Base-by-base conservation (phyloP, 1,140 invertebrate species). In the Bombus balteatus region DNA sequence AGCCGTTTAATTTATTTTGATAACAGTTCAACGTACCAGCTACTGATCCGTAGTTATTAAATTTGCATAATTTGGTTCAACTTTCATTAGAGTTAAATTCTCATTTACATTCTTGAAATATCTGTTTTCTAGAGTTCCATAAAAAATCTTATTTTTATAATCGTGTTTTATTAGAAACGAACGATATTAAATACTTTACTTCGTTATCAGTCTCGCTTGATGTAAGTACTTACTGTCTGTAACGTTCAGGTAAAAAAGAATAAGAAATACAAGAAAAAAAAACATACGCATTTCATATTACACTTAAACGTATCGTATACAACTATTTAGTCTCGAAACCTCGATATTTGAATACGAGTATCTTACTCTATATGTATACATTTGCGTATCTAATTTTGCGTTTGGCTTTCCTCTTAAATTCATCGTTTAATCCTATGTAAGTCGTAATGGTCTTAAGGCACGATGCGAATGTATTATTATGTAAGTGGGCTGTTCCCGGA, bases 391-490 rank as follows among this genome's bases (percentile, higher is more conserved):
- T 81, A 73, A 22, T 10, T 57, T 79, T 53, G 41, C 39, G 34
- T 85, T 85, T 85, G 83, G 70, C 59, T 74, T 53, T 85, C 28
- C 47, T 66, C 53, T 15, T 43, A 65, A 73, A 57, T 65, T 6
- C 28, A 41, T n/a, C 34, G 5, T 57, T 81, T 85, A 73, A 80
- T 62, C 2, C 83, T 85, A 85, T 68, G 66, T 81, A 85, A 85
- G 78, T 85, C 78, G 68, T 85, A 81, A 8, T 81, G 34, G 43
- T 73, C 22, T 85, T 53, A 81, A 85, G 83, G 78, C 78, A 81
- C 83, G 22, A 57, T 73, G 37, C 57, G 34, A 74, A 73, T 75
- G n/a, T 68, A 41, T 25, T 74, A 57, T 75, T 57, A 75, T 12
- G 32, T 32, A 53, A 53, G 18, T 53, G 47, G n/a, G 32, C n/a